These are phyloP conservation scores for Gymnothorax reevesii DNA, from an alignment of 2,797 vertebrate species.

Conservation along the genomic window DNA sequence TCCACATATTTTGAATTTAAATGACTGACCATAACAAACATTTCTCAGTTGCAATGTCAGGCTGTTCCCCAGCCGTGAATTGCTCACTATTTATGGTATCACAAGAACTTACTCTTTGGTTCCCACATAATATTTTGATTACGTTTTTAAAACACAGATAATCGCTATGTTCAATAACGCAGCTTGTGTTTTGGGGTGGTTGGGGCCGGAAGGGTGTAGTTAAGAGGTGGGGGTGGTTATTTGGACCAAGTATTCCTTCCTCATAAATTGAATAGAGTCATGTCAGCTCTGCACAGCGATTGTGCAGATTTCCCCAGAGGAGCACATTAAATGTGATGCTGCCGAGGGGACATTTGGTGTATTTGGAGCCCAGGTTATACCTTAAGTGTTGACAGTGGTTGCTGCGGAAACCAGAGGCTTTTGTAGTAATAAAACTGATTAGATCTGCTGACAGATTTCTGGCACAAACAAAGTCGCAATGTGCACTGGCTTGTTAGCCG, in stretches of 20 bases:
- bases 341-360: not conserved
- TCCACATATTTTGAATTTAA: too few species aligned
- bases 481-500: constrained; percentile 47
- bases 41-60: not conserved
- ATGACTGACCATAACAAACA: not conserved
- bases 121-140: not conserved
- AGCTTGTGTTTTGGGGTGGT: not conserved
- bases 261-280: not conserved
- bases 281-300: constrained; percentile 10
- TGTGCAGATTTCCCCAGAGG: not conserved
- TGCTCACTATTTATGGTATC: not conserved
- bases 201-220: too few species aligned
- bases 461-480: constrained; percentile 58
- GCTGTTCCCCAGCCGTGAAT: not conserved
- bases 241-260: not conserved
- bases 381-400: constrained; percentile 38
- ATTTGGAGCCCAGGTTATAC: constrained; percentile 20
- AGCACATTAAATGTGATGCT: not conserved
- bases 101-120: not conserved
- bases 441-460: constrained; percentile 42
- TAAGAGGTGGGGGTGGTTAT: not conserved
- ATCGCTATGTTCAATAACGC: not conserved
- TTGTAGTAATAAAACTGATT: constrained; percentile 47
- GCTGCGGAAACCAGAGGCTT: constrained; percentile 44
- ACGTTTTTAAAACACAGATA: not conserved